Conservation (phyloP, 1,140 invertebrate genomes). For the Paralvinella palmiformis region DNA sequence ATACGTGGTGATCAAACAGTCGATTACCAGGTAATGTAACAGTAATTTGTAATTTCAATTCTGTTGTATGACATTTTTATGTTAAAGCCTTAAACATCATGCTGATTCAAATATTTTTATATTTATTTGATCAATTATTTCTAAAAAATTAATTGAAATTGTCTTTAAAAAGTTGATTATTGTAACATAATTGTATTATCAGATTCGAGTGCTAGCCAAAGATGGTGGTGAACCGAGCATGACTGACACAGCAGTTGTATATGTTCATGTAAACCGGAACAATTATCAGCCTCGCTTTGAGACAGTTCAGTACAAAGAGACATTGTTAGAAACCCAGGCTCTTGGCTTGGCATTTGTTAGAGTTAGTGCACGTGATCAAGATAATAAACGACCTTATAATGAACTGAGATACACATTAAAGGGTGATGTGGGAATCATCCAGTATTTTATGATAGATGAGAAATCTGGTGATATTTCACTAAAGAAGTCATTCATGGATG, state of each 20-base stretch:
- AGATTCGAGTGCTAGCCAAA: slow-evolving; percentile 11
- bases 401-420: slow-evolving; percentile 47
- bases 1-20: neutral
- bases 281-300: slow-evolving; percentile 21
- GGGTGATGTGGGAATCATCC: slow-evolving; percentile 63
- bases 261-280: slow-evolving; percentile 29
- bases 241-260: slow-evolving; percentile 22
- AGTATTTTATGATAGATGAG: slow-evolving; percentile 80
- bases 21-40: slow-evolving; percentile 10
- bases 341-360: slow-evolving; percentile 16
- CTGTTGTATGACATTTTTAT: too few relatives aligned
- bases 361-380: slow-evolving; percentile 4
- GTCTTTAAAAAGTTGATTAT: too few relatives aligned
- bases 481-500: slow-evolving; percentile 39
- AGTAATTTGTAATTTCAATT: too few relatives aligned
- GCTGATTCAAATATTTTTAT: too few relatives aligned
- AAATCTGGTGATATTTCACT: slow-evolving; percentile 71
- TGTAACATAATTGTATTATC: too few relatives aligned
- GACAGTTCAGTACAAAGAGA: slow-evolving; percentile 18
- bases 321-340: slow-evolving; percentile 26
- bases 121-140: too few relatives aligned
- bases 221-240: slow-evolving; percentile 22
- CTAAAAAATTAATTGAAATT: too few relatives aligned
- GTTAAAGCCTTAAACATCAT: neutral
- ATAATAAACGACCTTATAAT: slow-evolving; percentile 11